A percentile compares a stretch with the other conserved stretches of the same genome.
These are phyloP conservation scores for Drosophila antonietae DNA, from an alignment of 2,888 invertebrate species.

Conservation along the genomic window DNA sequence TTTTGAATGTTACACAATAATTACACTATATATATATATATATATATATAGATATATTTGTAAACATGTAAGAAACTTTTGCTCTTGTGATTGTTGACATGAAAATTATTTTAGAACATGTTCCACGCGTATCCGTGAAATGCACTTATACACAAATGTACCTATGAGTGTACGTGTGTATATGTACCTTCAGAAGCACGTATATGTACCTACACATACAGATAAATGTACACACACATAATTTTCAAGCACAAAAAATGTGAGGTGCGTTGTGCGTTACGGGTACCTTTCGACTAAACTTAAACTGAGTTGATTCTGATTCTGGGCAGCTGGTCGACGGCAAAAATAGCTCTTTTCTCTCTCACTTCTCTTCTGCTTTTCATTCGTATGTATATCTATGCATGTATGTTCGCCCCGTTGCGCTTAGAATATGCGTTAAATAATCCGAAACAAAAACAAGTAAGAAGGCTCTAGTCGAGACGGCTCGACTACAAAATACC, in stretches of 20 bases:
- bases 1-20: conserved; percentile 45
- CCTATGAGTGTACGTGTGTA: not conserved
- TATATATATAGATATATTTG: not conserved
- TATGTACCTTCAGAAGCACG: not conserved
- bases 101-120: conserved; percentile 6
- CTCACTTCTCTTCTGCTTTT: conserved; percentile 2
- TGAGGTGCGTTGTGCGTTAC: conserved; percentile 59
- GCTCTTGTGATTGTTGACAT: not conserved
- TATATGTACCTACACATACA: not conserved
- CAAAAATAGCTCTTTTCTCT: conserved; percentile 42
- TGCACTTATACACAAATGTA: conserved; percentile 20
- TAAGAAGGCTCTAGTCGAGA: too few species aligned
- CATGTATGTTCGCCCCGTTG: not conserved
- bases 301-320: conserved; percentile 8
- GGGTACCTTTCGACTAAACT: conserved; percentile 68
- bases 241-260: conserved; percentile 32
- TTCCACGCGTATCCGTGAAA: conserved; percentile 4
- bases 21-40: conserved; percentile 22
- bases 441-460: conserved; percentile 43
- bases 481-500: too few species aligned
- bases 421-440: conserved; percentile 39
- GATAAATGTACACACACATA: conserved; percentile 29
- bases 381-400: not conserved
- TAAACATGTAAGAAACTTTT: not conserved
- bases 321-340: not conserved